These are phyloP conservation scores for Dinocampus coccinellae DNA, from an alignment of 2,888 invertebrate species.

Conservation along the genomic window DNA sequence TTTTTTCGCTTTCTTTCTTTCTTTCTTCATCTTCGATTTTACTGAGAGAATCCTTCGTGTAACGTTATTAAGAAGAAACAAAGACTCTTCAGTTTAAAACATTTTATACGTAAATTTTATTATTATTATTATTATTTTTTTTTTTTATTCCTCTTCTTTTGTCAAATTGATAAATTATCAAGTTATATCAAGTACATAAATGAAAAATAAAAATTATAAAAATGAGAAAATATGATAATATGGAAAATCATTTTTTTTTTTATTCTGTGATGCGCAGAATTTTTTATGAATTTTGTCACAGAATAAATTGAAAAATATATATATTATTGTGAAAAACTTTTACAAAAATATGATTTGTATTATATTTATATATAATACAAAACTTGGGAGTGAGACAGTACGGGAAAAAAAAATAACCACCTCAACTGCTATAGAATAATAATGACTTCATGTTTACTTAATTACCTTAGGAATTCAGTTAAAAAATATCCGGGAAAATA, in stretches of 20 bases:
- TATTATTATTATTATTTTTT: too few species aligned
- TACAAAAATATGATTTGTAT: not conserved
- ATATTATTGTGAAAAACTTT: not conserved
- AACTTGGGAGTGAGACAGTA: not conserved
- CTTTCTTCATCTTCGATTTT: too few species aligned
- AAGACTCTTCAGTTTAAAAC: not conserved
- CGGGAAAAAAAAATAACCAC: constrained; percentile 42
- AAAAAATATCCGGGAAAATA: not conserved
- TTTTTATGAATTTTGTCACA: too few species aligned
- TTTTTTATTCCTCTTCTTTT: not conserved
- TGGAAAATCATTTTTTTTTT: not conserved
- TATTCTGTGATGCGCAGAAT: not conserved
- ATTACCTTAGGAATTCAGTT: not conserved
- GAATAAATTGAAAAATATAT: too few species aligned
- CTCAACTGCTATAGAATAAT: constrained; percentile 39
- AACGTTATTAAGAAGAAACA: not conserved
- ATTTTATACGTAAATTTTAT: too few species aligned
- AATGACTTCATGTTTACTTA: constrained; percentile 43
- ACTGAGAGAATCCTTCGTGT: not conserved
- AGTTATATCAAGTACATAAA: not conserved
- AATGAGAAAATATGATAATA: not conserved
- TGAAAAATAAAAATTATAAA: not conserved
- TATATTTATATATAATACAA: not conserved
- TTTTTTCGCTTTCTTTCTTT: not conserved
- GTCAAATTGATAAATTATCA: not conserved